Percentiles rank a stretch among this genome's conserved stretches.
phyloP scores from a whole-genome alignment of 2,797 vertebrate species.

The Sandelia bainsii region DNA sequence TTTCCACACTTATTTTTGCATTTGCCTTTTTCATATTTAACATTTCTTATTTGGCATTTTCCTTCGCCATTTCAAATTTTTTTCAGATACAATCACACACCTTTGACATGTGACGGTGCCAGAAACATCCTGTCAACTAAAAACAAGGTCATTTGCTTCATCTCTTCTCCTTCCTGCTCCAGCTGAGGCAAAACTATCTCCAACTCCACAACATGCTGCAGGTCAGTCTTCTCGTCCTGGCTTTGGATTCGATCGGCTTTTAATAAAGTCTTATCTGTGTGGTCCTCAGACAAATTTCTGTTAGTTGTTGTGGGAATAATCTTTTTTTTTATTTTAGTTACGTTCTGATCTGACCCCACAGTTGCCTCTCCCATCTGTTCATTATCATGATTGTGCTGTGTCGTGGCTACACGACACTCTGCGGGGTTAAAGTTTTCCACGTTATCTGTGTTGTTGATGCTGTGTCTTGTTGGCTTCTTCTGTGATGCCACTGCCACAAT shows the following conservation, averaged over 20 bases:
- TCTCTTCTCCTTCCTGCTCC: slow-evolving; percentile 28
- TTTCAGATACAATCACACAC: slow-evolving; percentile 49
- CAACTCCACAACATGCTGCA: slow-evolving; percentile 10
- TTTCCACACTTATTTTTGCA: no score
- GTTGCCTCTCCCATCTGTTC: background rate
- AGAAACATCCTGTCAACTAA: slow-evolving; percentile 80
- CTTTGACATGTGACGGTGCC: slow-evolving; percentile 66
- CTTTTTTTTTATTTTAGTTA: slow-evolving; percentile 9
- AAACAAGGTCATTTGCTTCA: slow-evolving; percentile 67
- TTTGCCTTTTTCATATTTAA: no score
- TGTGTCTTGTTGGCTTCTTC: background rate
- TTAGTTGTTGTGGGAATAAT: background rate
- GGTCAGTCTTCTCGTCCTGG: background rate
- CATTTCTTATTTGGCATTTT: no score
- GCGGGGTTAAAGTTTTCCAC: background rate
- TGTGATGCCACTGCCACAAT: background rate
- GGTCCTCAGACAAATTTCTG: background rate
- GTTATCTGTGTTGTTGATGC: background rate
- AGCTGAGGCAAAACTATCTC: slow-evolving; percentile 13
- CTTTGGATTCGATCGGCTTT: slow-evolving; percentile 15
- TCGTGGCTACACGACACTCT: background rate
- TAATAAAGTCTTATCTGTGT: slow-evolving; percentile 3
- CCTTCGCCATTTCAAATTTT: no score
- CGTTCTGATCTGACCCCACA: background rate
- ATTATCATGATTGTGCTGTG: background rate